Base-by-base conservation (phyloP, 1,140 invertebrate species). In the Papilio aristodemus region DNA sequence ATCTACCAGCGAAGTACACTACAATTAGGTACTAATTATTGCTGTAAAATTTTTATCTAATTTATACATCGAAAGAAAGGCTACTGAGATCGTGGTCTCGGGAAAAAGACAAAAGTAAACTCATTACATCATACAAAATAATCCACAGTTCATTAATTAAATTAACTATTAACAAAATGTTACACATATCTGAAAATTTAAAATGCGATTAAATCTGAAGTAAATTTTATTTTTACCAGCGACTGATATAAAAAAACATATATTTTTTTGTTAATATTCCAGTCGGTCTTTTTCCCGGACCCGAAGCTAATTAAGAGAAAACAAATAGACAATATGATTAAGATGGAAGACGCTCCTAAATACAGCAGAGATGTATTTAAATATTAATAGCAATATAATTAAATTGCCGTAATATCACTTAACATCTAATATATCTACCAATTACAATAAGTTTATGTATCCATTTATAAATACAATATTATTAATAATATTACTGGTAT, bases 281-380 rank as follows among this genome's bases (percentile, higher is more conserved):
- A 32, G 2, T 3, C 27, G 9, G n/a, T 79, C 69, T 78, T 78
- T 77, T 72, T 69, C 82, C 77, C 70, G 76, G 63, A 75, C 69
- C 43, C 78, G 71, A 72, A 68, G 68, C 75, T 76, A 79, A 77
- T 78, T 86, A 87, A 84, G 71, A 81, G 79, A 81, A 89, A 87
- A 80, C 80, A 83, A 54, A 66, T 66, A 36, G n/a, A 87, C 46
- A 54, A 54, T 86, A 85, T 77, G 79, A 89, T 78, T 87, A 86
- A 88, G 85, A 87, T 89, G 87, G 87, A 91, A 89, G 89, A 89
- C 89, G 89, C 87, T 84, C 82, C 86, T 89, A 89, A 89, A 87
- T 89, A 91, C 87, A 91, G 87, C 89, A 89, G 85, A 86, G 84
- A 86, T 85, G 77, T 90, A 86, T 85, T 80, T 85, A 81, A 84